Percentiles rank a stretch among this genome's conserved stretches.
Evolutionary conservation across 1,140 invertebrate species (phyloP).

Genomic region (Lanistes nyassanus): DNA sequence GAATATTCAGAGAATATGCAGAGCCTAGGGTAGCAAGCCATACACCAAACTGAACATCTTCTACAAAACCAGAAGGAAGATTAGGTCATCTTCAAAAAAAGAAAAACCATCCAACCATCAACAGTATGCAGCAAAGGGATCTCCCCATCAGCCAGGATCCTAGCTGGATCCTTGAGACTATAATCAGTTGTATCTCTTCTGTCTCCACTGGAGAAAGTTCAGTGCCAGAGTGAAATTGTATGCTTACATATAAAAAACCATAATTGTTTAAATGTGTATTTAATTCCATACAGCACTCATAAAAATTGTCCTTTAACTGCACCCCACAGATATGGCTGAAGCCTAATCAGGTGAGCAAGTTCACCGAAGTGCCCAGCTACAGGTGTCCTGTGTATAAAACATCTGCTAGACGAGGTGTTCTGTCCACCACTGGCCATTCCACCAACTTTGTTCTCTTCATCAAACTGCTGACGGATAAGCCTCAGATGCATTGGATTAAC

Average conservation of each 20-base stretch:
- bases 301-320: slow-evolving; percentile 38
- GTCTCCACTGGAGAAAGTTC: too few species aligned
- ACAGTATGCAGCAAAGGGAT: too few species aligned
- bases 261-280: not conserved
- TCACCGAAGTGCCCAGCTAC: slow-evolving; percentile 74
- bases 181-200: too few species aligned
- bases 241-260: not conserved
- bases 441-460: slow-evolving; percentile 93
- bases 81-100: too few species aligned
- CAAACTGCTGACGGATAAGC: slow-evolving; percentile 75
- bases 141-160: too few species aligned
- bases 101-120: too few species aligned
- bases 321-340: slow-evolving; percentile 58
- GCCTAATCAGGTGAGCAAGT: slow-evolving; percentile 77
- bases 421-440: slow-evolving; percentile 92
- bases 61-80: too few species aligned
- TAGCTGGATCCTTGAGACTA: too few species aligned
- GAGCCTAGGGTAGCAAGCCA: too few species aligned
- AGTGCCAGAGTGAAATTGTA: too few species aligned
- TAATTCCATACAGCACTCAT: slow-evolving; percentile 6
- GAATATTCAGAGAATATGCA: too few species aligned
- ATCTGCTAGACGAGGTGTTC: slow-evolving; percentile 79
- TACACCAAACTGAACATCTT: too few species aligned
- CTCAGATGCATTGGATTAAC: slow-evolving; percentile 87
- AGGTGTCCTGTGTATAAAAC: slow-evolving; percentile 91